Evolutionary conservation across 35 echinoderm and acorn worm genomes (phyloP).

Genomic region (Heliocidaris tuberculata): DNA sequence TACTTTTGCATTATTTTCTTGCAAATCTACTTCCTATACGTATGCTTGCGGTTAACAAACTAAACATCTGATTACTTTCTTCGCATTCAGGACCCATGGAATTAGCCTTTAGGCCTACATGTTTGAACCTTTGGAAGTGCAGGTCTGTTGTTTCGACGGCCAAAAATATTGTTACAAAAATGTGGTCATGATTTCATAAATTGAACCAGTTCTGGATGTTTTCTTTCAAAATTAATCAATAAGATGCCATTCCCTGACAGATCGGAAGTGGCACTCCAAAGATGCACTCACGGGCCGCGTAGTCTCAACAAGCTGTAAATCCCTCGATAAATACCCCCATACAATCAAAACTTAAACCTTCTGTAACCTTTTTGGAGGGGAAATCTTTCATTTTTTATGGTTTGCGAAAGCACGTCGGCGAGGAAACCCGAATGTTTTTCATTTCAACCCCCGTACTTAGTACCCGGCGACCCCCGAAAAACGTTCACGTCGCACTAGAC

Average conservation of each 20-base stretch:
- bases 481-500: not conserved
- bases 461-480: not conserved
- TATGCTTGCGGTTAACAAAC: not conserved
- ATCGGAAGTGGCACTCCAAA: conserved; percentile 24
- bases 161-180: not conserved
- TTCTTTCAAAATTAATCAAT: conserved; percentile 13
- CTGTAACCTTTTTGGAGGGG: not conserved
- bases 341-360: not conserved
- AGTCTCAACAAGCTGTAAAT: not conserved
- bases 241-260: not conserved
- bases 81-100: too few relatives aligned
- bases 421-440: conserved; percentile 3
- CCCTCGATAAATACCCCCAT: not conserved
- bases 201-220: not conserved
- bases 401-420: not conserved
- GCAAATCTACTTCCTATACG: not conserved
- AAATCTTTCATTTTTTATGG: not conserved
- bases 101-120: not conserved
- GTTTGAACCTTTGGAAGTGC: not conserved
- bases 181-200: not conserved
- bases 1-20: too few relatives aligned
- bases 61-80: not conserved
- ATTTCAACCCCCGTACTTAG: not conserved
- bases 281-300: not conserved
- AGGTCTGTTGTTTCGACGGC: not conserved